Evolutionary conservation across 2,113 vertebrate species (phyloP).

Genomic region (Gasterosteus nipponicus): DNA sequence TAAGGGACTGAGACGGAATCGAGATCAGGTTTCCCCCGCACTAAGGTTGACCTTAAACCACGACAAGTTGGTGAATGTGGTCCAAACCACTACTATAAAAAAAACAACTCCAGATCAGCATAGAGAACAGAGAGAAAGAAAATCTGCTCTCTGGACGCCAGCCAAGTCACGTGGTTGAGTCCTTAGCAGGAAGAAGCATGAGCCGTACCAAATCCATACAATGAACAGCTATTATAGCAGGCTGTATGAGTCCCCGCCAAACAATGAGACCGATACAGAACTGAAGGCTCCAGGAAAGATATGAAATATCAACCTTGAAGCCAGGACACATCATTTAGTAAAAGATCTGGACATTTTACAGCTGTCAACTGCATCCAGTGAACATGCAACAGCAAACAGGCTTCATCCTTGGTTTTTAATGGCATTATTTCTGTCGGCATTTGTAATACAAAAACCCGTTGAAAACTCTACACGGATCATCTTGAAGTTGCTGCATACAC

Average conservation of each 20-base stretch:
- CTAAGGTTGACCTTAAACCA: slow-evolving; percentile 41
- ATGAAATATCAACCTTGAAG: slow-evolving; percentile 59
- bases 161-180: slow-evolving; percentile 70
- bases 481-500: neutral
- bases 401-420: slow-evolving; percentile 2
- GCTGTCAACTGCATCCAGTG: slow-evolving; percentile 20
- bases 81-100: slow-evolving; percentile 56
- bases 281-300: slow-evolving; percentile 56
- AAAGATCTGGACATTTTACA: slow-evolving; percentile 59
- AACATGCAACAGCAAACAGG: slow-evolving; percentile 9
- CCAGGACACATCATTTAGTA: slow-evolving; percentile 42
- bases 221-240: slow-evolving; percentile 59
- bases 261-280: slow-evolving; percentile 70
- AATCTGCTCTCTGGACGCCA: slow-evolving; percentile 45
- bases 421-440: neutral
- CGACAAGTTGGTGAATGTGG: slow-evolving; percentile 32
- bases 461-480: neutral
- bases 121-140: slow-evolving; percentile 41
- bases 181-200: slow-evolving; percentile 64
- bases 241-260: slow-evolving; percentile 51
- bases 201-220: slow-evolving; percentile 68
- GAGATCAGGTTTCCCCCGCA: slow-evolving; percentile 34
- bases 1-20: slow-evolving; percentile 32
- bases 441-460: neutral
- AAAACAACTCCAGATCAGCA: slow-evolving; percentile 55